phyloP scores from a whole-genome alignment of 2,797 vertebrate genomes.

The Enoplosus armatus region DNA sequence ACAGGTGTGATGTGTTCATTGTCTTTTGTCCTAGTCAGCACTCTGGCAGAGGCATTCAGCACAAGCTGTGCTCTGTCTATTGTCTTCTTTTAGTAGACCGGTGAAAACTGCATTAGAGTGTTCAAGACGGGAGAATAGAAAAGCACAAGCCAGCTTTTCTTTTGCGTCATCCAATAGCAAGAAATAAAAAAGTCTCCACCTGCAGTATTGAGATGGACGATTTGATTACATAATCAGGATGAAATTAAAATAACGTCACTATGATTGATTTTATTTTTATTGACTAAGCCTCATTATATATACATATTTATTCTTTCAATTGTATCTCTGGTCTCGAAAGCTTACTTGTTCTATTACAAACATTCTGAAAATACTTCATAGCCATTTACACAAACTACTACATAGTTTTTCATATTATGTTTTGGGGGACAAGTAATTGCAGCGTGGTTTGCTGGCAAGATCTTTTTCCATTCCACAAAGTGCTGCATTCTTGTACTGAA shows the following conservation, averaged over 20 bases:
- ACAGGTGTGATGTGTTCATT: constrained; percentile 55
- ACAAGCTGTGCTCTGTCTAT: constrained; percentile 42
- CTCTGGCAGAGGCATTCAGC: constrained; percentile 18
- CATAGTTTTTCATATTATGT: not conserved
- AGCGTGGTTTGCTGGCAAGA: not conserved
- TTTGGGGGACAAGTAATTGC: not conserved
- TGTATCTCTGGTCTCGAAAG: not conserved
- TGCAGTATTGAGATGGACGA: not conserved
- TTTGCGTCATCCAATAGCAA: not conserved
- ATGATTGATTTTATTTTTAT: not conserved
- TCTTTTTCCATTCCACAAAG: not conserved
- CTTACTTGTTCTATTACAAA: not conserved
- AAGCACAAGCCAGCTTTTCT: not conserved
- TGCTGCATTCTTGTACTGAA: not conserved
- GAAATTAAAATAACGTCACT: not conserved
- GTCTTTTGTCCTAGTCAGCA: constrained; percentile 45
- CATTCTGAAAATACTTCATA: not conserved
- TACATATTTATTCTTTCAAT: not conserved
- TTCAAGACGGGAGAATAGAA: constrained; percentile 6
- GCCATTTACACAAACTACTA: not conserved
- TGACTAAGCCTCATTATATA: no score
- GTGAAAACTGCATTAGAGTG: constrained; percentile 11
- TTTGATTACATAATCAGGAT: constrained; percentile 1
- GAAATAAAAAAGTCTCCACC: not conserved
- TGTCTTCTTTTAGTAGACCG: constrained; percentile 12